Evolutionary conservation across 1,140 invertebrate genomes (phyloP), one percentile per base, ranked within the genome.

Genomic region (Drosophila kohkoa): DNA sequence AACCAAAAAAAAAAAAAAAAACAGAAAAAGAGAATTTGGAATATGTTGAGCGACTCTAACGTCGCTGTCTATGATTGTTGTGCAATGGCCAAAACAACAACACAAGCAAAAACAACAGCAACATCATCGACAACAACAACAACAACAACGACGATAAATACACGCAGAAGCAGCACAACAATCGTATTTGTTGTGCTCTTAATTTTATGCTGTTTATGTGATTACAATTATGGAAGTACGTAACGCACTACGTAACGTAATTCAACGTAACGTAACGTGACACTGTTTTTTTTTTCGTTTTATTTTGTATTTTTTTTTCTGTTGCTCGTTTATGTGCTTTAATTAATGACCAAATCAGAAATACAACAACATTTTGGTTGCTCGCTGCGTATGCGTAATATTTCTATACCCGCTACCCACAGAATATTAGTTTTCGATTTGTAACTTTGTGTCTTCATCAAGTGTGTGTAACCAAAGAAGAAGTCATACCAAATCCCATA

Each of bases 211-310:
- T 88, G 85, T 63, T 76, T 88, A 74, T 88, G 85, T 81, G 85
- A 88, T 89, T 85, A 89, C 86, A 88, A 88, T 72, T 75, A 89
- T 83, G 85, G 81, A 59, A 89, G 85, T 88, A 88, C 54, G 85
- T 88, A 80, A 45, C 38, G 63, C 48, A 28, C 38, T 38, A 46
- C 63, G 63, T 32, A 45, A 28, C 10, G 49, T 11, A 28, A 60
- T 15, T 8, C 46, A 20, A 3, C 51, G 28, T n/a, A 13, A 52
- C 28, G 49, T 60, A 62, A 32, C 68, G 59, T 20, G 46, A 20
- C 32, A 49, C 11, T 35, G 32, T n/a, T n/a, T n/a, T 60, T 20
- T 46, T 10, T 25, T 63, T 3, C 20, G 20, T 20, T 25, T 10
- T 52, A 49, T 69, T 55, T 38, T 45, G 1, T 41, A 63, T 75